A percentile compares a stretch with the other conserved stretches of the same genome.
Evolutionary conservation across 2,888 invertebrate species (phyloP).

Genomic region (Trichacis sp.): DNA sequence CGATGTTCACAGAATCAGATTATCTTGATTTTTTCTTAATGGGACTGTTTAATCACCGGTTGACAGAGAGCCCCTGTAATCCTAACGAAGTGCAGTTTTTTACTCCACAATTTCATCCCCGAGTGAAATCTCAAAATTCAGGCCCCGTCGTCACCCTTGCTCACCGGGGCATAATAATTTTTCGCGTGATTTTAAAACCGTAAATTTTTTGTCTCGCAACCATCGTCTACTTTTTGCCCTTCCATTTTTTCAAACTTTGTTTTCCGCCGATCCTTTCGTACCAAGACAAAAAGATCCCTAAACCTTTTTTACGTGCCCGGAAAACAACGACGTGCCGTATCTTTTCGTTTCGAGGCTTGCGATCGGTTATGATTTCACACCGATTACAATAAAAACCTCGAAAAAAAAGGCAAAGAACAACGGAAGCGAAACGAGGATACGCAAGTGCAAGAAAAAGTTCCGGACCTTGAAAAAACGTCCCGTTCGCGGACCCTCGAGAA

Average conservation of each 20-base stretch:
- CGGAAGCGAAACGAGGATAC: conserved; percentile 31
- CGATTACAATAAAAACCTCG: conserved; percentile 64
- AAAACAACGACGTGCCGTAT: conserved; percentile 39
- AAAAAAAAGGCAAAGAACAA: conserved; percentile 9
- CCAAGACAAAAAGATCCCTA: not conserved
- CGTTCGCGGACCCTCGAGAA: conserved; percentile 52
- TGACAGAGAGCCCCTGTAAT: conserved; percentile 1
- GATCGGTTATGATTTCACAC: conserved; percentile 70
- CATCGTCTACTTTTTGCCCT: conserved; percentile 30
- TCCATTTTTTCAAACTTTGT: conserved; percentile 21
- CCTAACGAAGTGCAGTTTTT: conserved; percentile 17
- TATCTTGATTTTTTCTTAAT: too few species aligned
- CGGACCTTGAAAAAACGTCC: conserved; percentile 50
- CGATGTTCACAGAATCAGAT: conserved; percentile 58
- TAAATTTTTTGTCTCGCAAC: conserved; percentile 65
- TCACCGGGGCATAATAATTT: conserved; percentile 63
- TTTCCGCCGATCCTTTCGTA: conserved; percentile 7
- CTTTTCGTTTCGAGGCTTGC: conserved; percentile 35
- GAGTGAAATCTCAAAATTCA: conserved; percentile 3
- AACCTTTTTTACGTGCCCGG: conserved; percentile 19
- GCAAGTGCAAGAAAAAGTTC: conserved; percentile 25
- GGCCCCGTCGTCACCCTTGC: conserved; percentile 21
- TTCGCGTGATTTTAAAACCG: conserved; percentile 69
- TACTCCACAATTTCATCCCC: conserved; percentile 10
- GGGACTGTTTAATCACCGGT: not conserved